Conservation (phyloP, 2,797 vertebrate species). For the Acipenser transmontanus region DNA sequence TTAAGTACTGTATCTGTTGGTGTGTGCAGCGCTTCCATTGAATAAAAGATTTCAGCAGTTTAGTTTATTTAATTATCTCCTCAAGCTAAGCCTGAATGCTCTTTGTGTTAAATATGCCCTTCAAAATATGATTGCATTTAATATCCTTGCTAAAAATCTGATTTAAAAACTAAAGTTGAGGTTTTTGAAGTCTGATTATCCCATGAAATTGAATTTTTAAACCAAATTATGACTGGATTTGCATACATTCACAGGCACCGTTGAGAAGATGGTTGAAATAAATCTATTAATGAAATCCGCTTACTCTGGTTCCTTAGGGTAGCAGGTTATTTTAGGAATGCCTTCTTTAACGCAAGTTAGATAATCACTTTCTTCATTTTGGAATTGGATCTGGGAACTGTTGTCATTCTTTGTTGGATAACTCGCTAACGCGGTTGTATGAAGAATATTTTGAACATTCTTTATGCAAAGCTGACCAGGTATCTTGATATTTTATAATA, state of each 20-base stretch:
- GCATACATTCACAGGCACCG: conserved; percentile 67
- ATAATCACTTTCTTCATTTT: no score
- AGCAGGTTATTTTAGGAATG: no score
- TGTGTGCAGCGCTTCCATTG: conserved; percentile 51
- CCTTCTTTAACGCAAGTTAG: no score
- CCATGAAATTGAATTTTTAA: conserved; percentile 78
- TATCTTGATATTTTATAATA: no score
- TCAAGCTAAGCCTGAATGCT: conserved; percentile 68
- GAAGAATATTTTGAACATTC: no score
- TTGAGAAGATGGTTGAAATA: conserved; percentile 17
- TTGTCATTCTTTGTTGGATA: no score
- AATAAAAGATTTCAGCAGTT: conserved; percentile 63
- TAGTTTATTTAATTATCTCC: conserved; percentile 79
- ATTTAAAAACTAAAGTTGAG: conserved; percentile 72
- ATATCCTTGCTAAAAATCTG: conserved; percentile 74
- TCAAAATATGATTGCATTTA: conserved; percentile 60
- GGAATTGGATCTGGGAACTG: no score
- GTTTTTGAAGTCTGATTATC: conserved; percentile 78
- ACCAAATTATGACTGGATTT: conserved; percentile 73
- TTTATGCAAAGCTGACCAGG: no score
- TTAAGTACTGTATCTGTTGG: conserved; percentile 23
- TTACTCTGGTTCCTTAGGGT: no score
- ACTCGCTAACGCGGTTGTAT: no score
- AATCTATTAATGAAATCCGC: no score
- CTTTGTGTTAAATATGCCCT: conserved; percentile 70